Percentiles rank a stretch among this genome's conserved stretches.
phyloP scores from a whole-genome alignment of 2,888 invertebrate species.

The Orchesellides sinensis region DNA sequence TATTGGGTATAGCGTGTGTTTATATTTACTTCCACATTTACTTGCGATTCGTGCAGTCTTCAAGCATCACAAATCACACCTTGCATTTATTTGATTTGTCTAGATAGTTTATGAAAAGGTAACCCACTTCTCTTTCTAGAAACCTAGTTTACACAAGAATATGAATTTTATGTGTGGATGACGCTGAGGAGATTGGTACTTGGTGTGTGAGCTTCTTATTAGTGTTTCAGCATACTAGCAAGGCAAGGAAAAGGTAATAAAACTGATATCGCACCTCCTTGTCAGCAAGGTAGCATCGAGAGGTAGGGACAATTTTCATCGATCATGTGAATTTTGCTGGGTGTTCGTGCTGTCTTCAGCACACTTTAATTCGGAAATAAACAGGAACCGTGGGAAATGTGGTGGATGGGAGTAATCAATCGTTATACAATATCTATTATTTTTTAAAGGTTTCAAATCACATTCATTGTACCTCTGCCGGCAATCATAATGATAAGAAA shows the following conservation, averaged over 20 bases:
- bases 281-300: too few species aligned
- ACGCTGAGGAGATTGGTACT: too few species aligned
- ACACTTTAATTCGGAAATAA: neutral
- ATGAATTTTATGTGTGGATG: too few species aligned
- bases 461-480: neutral
- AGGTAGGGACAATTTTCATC: too few species aligned
- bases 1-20: neutral
- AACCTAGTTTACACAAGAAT: conserved; percentile 60
- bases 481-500: neutral
- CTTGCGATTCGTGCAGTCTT: conserved; percentile 18
- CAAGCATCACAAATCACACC: too few species aligned
- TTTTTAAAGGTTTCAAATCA: too few species aligned
- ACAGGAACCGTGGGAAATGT: neutral
- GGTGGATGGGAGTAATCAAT: neutral
- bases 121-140: conserved; percentile 55
- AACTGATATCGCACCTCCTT: conserved; percentile 16
- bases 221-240: neutral
- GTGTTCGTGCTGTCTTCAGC: neutral
- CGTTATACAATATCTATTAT: neutral
- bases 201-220: conserved; percentile 12
- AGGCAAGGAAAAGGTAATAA: conserved; percentile 30
- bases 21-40: neutral
- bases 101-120: conserved; percentile 44
- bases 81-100: conserved; percentile 40
- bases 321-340: too few species aligned